Conservation (phyloP, 2,113 vertebrate genomes). For the Perognathus longimembris region DNA sequence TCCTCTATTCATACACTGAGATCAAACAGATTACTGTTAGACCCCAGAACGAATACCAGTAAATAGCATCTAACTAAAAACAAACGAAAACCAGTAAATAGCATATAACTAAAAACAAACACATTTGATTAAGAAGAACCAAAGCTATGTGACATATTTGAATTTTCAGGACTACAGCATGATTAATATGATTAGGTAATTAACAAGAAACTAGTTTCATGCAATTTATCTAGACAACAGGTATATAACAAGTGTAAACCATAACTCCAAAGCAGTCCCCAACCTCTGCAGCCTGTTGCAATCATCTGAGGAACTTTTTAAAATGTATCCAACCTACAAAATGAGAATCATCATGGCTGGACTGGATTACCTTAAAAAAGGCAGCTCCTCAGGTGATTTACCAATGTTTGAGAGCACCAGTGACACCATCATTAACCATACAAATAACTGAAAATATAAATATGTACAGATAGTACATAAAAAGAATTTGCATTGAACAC, state of each 20-base stretch:
- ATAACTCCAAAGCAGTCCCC: neutral
- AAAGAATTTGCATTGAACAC: neutral
- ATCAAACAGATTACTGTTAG: neutral
- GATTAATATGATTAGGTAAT: neutral
- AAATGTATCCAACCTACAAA: neutral
- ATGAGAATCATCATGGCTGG: neutral
- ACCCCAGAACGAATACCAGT: neutral
- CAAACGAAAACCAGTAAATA: neutral
- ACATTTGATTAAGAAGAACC: neutral
- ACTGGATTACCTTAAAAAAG: neutral
- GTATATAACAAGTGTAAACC: neutral
- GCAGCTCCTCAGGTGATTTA: neutral
- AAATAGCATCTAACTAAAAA: neutral
- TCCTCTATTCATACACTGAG: neutral
- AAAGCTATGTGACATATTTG: neutral
- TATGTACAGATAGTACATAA: neutral
- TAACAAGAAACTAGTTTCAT: slow-evolving; percentile 31
- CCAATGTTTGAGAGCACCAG: neutral
- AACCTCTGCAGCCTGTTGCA: neutral
- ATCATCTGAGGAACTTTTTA: neutral
- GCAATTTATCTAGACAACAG: neutral
- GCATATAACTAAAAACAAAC: neutral
- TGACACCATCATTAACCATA: neutral
- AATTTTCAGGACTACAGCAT: neutral
- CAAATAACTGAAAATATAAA: too few relatives aligned